A percentile compares a stretch with the other conserved stretches of the same genome.
These are phyloP conservation scores for Sisor rabdophorus DNA, from an alignment of 2,113 vertebrate species.

Conservation along the genomic window DNA sequence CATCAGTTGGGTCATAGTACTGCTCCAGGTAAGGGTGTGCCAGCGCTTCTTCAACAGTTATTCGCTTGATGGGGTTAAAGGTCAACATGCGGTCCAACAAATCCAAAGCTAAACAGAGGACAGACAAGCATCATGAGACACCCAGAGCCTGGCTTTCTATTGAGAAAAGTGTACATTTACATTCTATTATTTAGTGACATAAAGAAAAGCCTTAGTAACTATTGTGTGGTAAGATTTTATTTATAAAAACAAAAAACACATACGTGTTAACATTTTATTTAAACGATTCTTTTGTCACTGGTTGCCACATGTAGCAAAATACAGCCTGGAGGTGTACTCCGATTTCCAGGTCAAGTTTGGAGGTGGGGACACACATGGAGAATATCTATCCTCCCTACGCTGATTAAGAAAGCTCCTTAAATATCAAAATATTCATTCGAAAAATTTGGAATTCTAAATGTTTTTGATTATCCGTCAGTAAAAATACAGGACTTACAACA, in stretches of 20 bases:
- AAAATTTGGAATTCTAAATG: not conserved
- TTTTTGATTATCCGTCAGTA: not conserved
- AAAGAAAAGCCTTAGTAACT: not conserved
- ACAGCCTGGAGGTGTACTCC: not conserved
- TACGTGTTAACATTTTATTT: too few relatives aligned
- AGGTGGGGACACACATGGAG: too few relatives aligned
- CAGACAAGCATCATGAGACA: not conserved
- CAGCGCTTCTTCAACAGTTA: slow-evolving; percentile 84
- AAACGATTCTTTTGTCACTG: not conserved
- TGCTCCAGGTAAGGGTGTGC: slow-evolving; percentile 86
- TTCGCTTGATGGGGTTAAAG: slow-evolving; percentile 86
- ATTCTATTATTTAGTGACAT: too few relatives aligned
- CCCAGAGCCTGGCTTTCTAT: not conserved
- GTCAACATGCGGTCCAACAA: slow-evolving; percentile 85
- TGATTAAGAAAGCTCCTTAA: not conserved
- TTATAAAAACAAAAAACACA: not conserved
- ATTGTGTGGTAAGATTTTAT: not conserved
- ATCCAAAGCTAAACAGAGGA: slow-evolving; percentile 82
- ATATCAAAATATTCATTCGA: not conserved
- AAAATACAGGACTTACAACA: not conserved
- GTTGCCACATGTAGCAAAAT: not conserved
- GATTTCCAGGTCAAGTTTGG: not conserved
- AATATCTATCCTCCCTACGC: not conserved
- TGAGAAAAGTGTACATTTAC: not conserved
- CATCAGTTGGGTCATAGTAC: slow-evolving; percentile 87